Evolutionary conservation across 2,888 invertebrate species (phyloP), one percentile per base, ranked within the genome.

Genomic region (Erebia epiphron): DNA sequence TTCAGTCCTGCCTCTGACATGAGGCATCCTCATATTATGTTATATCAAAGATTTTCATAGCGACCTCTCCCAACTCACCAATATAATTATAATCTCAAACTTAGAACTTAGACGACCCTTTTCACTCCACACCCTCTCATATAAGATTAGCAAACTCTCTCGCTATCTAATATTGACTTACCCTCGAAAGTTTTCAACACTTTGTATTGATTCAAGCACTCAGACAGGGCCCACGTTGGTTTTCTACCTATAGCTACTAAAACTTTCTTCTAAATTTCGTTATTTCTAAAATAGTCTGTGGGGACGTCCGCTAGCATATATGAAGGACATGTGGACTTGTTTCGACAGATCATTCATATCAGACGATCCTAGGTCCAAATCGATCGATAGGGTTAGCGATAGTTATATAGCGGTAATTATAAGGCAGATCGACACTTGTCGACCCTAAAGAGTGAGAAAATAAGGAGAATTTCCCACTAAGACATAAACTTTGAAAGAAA

Each of bases 61-160:
- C 56, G 21, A 56, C 56, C 56, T 56, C 52, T 52, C 21, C 56
- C 11, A 56, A 56, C 56, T 56, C 9, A 2, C 21, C 18, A 56
- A 56, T 56, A 13, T 21, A 21, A 13, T 56, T 21, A 56, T 56
- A 21, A 56, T 56, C 56, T 21, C 11, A 56, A 56, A 56, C 56
- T 52, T n/a, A 56, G 56, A 56, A 21, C 56, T 52, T 52, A 52
- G 16, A 18, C 18, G 56, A 56, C 56, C 56, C 21, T 21, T 18
- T 11, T 21, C 56, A 56, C 10, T 11, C 21, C 21, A 56, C 21
- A 0, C 9, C 56, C 16, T 18, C 10, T 2, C n/a, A 13, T 50
- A 52, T 2, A 52, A 21, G 56, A 56, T 56, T 18, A 56, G 56
- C 56, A 56, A 56, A 56, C 56, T 56, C 56, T 16, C 56, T 16